Evolutionary conservation across 23 tunicate species (phyloP).

Genomic region (Diplosoma virens): DNA sequence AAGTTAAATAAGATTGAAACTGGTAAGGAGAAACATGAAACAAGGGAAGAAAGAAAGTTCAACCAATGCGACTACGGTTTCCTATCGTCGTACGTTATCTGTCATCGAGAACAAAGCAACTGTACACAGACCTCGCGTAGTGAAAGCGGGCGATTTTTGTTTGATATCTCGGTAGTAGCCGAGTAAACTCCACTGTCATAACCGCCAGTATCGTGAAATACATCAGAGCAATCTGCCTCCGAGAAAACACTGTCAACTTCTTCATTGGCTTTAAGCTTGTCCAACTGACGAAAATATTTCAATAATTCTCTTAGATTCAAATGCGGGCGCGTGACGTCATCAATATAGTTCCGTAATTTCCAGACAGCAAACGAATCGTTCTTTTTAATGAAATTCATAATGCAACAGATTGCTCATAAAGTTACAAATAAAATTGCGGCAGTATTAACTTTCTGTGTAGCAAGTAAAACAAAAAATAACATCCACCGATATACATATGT

Average conservation of each 20-base stretch:
- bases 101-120: neutral
- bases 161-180: neutral
- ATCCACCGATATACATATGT: too few relatives aligned
- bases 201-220: neutral
- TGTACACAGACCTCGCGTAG: constrained; percentile 4
- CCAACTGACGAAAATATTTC: constrained; percentile 18
- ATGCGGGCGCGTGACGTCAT: neutral
- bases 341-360: constrained; percentile 6
- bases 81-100: neutral
- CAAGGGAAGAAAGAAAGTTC: neutral
- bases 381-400: too few relatives aligned
- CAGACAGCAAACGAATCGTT: too few relatives aligned
- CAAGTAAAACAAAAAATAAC: too few relatives aligned
- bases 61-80: neutral
- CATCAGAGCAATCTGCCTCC: constrained; percentile 11
- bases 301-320: constrained; percentile 31
- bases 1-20: too few relatives aligned
- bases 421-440: too few relatives aligned
- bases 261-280: neutral
- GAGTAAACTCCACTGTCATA: constrained; percentile 8
- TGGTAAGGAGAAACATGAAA: neutral
- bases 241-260: constrained; percentile 25
- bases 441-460: too few relatives aligned
- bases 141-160: neutral
- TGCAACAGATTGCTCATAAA: too few relatives aligned